Conservation (phyloP, 2,888 invertebrate species). For the Orthosia gothica region DNA sequence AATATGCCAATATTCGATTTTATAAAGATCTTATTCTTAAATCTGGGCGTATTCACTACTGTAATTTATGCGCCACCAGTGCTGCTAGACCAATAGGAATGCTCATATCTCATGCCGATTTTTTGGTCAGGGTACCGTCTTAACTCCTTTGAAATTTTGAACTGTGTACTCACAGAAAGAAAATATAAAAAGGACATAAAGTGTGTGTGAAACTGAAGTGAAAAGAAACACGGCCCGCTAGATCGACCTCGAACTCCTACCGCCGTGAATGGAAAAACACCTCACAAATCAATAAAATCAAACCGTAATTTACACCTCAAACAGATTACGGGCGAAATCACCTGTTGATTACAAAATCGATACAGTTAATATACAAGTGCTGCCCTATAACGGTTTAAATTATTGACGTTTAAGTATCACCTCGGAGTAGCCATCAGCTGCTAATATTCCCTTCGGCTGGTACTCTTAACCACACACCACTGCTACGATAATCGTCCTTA, state of each 20-base stretch:
- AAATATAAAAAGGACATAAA: too few species aligned
- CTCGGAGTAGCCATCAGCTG: conserved; percentile 1
- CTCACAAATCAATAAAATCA: conserved; percentile 44
- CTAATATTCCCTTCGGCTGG: conserved; percentile 4
- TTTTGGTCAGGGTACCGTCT: too few species aligned
- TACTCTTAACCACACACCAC: not conserved
- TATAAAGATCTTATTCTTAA: too few species aligned
- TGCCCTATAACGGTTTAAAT: conserved; percentile 5
- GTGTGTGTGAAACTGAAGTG: too few species aligned
- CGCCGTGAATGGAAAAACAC: conserved; percentile 23
- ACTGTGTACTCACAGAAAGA: too few species aligned
- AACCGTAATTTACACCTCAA: conserved; percentile 37
- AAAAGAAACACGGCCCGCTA: not conserved
- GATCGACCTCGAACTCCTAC: not conserved
- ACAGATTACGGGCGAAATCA: conserved; percentile 45
- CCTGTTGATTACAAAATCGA: conserved; percentile 61
- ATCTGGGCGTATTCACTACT: too few species aligned
- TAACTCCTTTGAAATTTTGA: too few species aligned
- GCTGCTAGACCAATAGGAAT: too few species aligned
- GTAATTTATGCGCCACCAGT: too few species aligned
- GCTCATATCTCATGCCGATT: too few species aligned
- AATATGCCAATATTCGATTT: too few species aligned
- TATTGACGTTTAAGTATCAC: conserved; percentile 36
- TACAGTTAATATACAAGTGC: conserved; percentile 15
- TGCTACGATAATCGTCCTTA: not conserved